Percentiles rank a stretch among this genome's conserved stretches.
phyloP scores from a whole-genome alignment of 2,888 invertebrate genomes.

The Cryptus viduatorius region DNA sequence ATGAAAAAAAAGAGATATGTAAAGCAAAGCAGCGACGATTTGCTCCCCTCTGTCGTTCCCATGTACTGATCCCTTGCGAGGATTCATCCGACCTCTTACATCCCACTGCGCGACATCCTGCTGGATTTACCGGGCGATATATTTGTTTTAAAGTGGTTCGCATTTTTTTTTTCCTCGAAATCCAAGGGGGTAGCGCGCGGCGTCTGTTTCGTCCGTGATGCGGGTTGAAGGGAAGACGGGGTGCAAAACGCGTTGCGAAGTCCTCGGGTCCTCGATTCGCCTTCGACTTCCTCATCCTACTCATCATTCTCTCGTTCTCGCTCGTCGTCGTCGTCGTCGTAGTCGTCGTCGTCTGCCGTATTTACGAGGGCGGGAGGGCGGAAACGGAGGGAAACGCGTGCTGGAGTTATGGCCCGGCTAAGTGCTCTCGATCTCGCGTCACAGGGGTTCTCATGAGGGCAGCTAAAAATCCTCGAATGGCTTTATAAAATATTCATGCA shows the following conservation, averaged over 20 bases:
- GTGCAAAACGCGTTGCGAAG: not conserved
- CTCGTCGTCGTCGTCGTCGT: constrained; percentile 25
- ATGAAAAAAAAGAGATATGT: constrained; percentile 75
- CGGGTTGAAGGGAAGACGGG: constrained; percentile 3
- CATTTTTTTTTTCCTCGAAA: constrained; percentile 58
- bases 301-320: constrained; percentile 44
- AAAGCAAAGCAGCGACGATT: constrained; percentile 82
- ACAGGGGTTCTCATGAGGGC: constrained; percentile 63
- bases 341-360: constrained; percentile 74
- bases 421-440: constrained; percentile 76
- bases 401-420: constrained; percentile 83
- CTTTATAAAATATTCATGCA: not conserved
- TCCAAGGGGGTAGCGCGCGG: constrained; percentile 30
- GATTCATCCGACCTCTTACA: constrained; percentile 49
- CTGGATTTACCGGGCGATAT: constrained; percentile 84
- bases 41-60: constrained; percentile 71
- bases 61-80: constrained; percentile 20
- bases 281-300: constrained; percentile 49
- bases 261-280: constrained; percentile 35
- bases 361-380: constrained; percentile 81
- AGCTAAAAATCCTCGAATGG: constrained; percentile 13
- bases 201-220: constrained; percentile 1
- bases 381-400: constrained; percentile 78
- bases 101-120: constrained; percentile 76
- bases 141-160: constrained; percentile 84